These are phyloP conservation scores for Mus spicilegus DNA, from an alignment of 2,113 vertebrate species.

Conservation along the genomic window DNA sequence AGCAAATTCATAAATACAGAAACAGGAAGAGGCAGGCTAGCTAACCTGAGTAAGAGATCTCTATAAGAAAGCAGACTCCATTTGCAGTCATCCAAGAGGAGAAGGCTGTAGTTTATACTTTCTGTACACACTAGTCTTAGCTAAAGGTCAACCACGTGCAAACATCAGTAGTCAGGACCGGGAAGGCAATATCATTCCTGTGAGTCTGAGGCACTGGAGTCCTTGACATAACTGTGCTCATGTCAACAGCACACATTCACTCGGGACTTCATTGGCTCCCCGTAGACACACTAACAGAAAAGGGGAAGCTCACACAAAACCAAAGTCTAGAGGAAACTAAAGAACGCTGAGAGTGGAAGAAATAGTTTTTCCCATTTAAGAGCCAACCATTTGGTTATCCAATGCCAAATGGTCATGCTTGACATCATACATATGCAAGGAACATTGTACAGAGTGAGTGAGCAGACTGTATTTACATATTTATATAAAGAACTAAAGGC, in stretches of 20 bases:
- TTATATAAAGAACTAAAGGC: not conserved
- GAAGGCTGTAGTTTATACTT: not conserved
- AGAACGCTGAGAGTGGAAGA: not conserved
- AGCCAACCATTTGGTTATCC: not conserved
- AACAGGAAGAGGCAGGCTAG: not conserved
- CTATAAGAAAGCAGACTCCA: not conserved
- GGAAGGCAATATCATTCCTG: not conserved
- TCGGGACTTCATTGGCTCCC: not conserved
- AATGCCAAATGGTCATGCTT: not conserved
- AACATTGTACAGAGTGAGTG: not conserved
- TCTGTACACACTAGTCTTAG: not conserved
- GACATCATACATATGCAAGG: too few relatives aligned
- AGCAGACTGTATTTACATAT: not conserved
- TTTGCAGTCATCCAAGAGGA: not conserved
- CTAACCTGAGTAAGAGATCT: not conserved
- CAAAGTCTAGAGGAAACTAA: not conserved
- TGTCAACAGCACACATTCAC: not conserved
- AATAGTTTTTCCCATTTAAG: not conserved
- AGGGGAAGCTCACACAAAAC: too few relatives aligned
- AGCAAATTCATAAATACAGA: not conserved
- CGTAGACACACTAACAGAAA: not conserved
- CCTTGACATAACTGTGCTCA: not conserved
- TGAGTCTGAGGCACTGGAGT: not conserved
- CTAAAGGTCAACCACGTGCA: not conserved
- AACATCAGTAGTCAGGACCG: not conserved